Evolutionary conservation across 2,797 vertebrate species (phyloP), one percentile per base, ranked within the genome.

Genomic region (Knipowitschia caucasica): DNA sequence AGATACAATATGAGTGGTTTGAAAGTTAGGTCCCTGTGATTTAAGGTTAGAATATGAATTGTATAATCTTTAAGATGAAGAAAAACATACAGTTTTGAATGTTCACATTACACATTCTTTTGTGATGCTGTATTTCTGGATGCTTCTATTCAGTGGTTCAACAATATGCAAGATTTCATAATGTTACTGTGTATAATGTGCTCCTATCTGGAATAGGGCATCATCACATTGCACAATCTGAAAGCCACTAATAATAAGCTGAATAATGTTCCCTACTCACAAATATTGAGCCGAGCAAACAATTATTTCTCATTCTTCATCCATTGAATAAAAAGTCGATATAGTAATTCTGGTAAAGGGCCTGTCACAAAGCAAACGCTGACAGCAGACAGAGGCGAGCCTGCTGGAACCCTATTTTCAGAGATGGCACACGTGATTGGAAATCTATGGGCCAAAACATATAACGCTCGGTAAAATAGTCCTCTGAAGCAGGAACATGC

Each of bases 381-480:
- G 51, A 67, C 58, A 59, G 59, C 67, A 56, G 70, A 77, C 67
- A 56, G 70, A 77, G 69, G 59, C 45, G 50, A 58, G 77, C 72
- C 73, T 76, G 75, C 71, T 75, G 80, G 71, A 26, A 56, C 59
- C 67, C 54, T 0, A 6, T 50, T 54, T 45, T 67, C 57, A 73
- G 44, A 63, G 53, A 61, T 11, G 66, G 59, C 44, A 56, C 34
- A 65, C 53, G 39, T 50, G 69, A 77, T 74, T 50, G 59, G 62
- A 77, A 83, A 68, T 69, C 58, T 62, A 73, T 66, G 62, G 33
- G 40, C 21, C 5, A 62, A 50, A 71, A 35, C 59, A 47, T 61
- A 62, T 21, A 49, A 62, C 64, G 39, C 40, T 23, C n/a, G 51
- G 44, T 26, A 53, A 62, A 53, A 54, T 56, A 53, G 29, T 46